phyloP scores from a whole-genome alignment of 2,113 vertebrate species.

The Sarotherodon lohbergeri region DNA sequence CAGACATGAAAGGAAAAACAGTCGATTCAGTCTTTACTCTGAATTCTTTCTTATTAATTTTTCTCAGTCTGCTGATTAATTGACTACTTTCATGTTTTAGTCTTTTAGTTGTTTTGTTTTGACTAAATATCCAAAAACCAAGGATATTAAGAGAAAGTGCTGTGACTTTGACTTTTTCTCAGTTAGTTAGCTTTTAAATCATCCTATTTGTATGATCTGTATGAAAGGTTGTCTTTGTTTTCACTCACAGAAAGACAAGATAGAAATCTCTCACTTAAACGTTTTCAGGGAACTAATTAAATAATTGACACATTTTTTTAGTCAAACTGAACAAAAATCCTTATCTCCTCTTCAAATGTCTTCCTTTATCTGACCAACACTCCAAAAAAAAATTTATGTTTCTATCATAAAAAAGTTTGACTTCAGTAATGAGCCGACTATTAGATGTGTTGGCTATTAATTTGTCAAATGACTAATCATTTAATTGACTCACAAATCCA shows the following conservation, averaged over 20 bases:
- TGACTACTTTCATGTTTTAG: background rate
- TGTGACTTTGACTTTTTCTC: background rate
- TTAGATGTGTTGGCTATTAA: background rate
- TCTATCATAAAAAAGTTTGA: background rate
- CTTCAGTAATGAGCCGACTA: rapidly evolving
- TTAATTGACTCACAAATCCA: rapidly evolving
- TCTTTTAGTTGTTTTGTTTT: background rate
- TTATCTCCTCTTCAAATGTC: background rate
- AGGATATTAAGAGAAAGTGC: background rate
- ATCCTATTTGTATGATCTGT: background rate
- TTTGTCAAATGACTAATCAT: rapidly evolving
- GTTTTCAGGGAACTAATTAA: rapidly evolving
- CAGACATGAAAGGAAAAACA: background rate
- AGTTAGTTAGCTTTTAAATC: rapidly evolving
- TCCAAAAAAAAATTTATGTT: background rate
- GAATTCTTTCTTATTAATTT: rapidly evolving
- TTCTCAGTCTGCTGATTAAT: background rate
- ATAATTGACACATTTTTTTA: rapidly evolving
- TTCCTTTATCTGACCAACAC: rapidly evolving
- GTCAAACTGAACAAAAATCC: rapidly evolving
- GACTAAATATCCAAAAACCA: background rate
- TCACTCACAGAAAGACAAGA: background rate
- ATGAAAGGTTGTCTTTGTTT: background rate
- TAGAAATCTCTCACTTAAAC: background rate
- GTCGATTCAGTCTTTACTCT: background rate